phyloP scores from a whole-genome alignment of 2,797 vertebrate species.

The Trematomus bernacchii region DNA sequence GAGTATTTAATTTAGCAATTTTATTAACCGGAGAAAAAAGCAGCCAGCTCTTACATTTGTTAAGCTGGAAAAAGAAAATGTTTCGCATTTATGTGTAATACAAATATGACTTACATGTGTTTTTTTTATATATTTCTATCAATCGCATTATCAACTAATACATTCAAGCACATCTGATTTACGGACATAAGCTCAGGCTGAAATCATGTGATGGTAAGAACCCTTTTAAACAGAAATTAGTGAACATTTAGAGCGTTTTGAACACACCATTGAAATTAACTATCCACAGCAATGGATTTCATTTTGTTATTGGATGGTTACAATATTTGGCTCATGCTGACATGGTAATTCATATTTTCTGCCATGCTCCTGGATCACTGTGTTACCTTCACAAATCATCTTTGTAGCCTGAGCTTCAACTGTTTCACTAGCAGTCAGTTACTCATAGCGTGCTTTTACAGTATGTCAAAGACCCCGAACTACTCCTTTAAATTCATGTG shows the following conservation, averaged over 20 bases:
- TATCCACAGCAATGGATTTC: background rate
- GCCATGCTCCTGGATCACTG: background rate
- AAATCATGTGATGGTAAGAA: background rate
- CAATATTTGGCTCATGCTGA: background rate
- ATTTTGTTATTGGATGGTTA: background rate
- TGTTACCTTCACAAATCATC: background rate
- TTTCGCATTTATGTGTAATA: background rate
- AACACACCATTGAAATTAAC: background rate
- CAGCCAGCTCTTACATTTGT: slow-evolving; percentile 4
- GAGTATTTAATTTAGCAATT: slow-evolving; percentile 3
- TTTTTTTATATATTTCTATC: background rate
- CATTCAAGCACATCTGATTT: background rate
- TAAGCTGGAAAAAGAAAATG: background rate
- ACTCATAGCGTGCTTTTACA: background rate
- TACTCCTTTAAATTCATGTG: slow-evolving; percentile 48
- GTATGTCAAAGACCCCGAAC: background rate
- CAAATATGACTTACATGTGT: background rate
- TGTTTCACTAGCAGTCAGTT: slow-evolving; percentile 12
- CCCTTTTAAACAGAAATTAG: background rate
- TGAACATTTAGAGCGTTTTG: background rate
- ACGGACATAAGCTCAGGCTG: background rate
- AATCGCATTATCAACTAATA: background rate
- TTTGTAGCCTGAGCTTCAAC: background rate
- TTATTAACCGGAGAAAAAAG: too few relatives aligned
- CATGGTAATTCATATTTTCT: background rate